Percentiles rank a stretch among this genome's conserved stretches.
These are phyloP conservation scores for Orchestes rusci DNA, from an alignment of 2,888 invertebrate genomes.

Conservation along the genomic window DNA sequence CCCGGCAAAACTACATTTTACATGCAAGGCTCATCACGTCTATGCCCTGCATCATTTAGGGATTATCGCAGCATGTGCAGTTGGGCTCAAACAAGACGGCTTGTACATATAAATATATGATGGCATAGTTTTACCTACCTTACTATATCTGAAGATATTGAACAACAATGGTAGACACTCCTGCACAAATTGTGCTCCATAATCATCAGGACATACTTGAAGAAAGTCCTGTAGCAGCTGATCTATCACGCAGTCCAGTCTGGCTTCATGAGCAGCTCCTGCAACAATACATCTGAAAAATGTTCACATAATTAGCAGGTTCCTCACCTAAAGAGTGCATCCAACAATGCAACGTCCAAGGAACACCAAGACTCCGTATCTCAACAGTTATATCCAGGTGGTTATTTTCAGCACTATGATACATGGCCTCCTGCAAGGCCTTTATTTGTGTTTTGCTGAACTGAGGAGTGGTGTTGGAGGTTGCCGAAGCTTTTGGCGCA, in stretches of 20 bases:
- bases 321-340: slow-evolving; percentile 64
- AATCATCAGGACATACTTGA: slow-evolving; percentile 85
- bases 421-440: slow-evolving; percentile 87
- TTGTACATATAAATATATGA: too few relatives aligned
- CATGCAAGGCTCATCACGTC: too few relatives aligned
- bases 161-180: slow-evolving; percentile 84
- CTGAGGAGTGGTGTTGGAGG: slow-evolving; percentile 41
- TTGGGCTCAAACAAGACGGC: too few relatives aligned
- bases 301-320: neutral
- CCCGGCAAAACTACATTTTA: too few relatives aligned
- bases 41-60: too few relatives aligned
- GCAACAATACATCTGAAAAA: slow-evolving; percentile 3
- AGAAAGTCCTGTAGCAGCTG: slow-evolving; percentile 83
- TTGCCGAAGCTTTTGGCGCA: slow-evolving; percentile 32
- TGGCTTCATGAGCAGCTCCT: slow-evolving; percentile 74
- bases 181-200: slow-evolving; percentile 82
- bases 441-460: slow-evolving; percentile 78
- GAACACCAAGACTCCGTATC: slow-evolving; percentile 75
- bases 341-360: slow-evolving; percentile 92
- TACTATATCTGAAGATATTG: slow-evolving; percentile 83
- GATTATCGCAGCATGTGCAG: too few relatives aligned
- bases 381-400: slow-evolving; percentile 86
- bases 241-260: slow-evolving; percentile 78
- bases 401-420: slow-evolving; percentile 87
- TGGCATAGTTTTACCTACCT: slow-evolving; percentile 53